These are phyloP conservation scores for Menura novaehollandiae DNA, from an alignment of 2,113 vertebrate genomes.

Conservation along the genomic window DNA sequence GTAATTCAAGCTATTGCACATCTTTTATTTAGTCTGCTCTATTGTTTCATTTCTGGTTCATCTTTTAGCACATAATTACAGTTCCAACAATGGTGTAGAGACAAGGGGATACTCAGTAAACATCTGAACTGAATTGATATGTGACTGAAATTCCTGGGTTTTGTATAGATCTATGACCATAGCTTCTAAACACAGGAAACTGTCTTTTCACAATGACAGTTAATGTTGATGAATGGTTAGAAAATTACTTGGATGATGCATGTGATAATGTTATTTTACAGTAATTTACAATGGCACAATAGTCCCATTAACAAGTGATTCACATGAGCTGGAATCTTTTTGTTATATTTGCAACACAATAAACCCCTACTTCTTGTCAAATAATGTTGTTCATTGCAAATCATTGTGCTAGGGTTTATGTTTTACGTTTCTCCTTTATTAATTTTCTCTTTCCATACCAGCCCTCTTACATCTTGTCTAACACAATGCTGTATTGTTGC, in stretches of 20 bases:
- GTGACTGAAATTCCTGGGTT: neutral
- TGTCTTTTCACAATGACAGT: conserved; percentile 23
- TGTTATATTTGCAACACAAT: conserved; percentile 45
- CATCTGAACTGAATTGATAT: neutral
- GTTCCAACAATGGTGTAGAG: neutral
- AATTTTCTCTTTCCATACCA: neutral
- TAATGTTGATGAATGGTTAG: conserved; percentile 46
- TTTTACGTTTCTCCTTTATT: neutral
- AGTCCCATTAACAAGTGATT: conserved; percentile 35
- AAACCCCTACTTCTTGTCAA: neutral
- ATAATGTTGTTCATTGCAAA: neutral
- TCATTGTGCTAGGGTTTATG: neutral
- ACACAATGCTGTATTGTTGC: neutral
- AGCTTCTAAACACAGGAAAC: conserved; percentile 16
- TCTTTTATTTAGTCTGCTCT: neutral
- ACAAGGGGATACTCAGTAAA: neutral
- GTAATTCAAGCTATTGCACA: neutral
- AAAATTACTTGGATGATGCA: conserved; percentile 38
- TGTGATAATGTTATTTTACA: conserved; percentile 13
- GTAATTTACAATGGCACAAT: conserved; percentile 34
- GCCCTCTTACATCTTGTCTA: neutral
- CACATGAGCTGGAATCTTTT: conserved; percentile 34
- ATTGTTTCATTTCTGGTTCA: neutral
- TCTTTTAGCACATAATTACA: conserved; percentile 1
- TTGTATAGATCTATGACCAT: neutral